These are phyloP conservation scores for Megalonaias nervosa DNA, from an alignment of 1,140 invertebrate species.

Conservation along the genomic window DNA sequence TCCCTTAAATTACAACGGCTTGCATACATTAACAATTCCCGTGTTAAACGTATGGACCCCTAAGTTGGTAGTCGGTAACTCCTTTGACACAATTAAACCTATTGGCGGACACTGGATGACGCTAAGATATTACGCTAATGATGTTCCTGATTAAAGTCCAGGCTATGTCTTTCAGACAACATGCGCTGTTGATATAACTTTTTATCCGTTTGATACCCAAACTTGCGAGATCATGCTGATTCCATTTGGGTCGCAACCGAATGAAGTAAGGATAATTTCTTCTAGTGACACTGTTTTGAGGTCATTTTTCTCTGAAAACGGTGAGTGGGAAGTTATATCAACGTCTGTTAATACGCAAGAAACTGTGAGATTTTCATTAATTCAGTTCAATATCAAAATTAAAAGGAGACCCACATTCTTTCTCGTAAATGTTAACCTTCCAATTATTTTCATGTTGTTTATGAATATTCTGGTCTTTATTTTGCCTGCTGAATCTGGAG, in stretches of 20 bases:
- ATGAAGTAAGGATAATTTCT: slow-evolving; percentile 72
- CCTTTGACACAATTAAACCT: slow-evolving; percentile 13
- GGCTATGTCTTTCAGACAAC: slow-evolving; percentile 71
- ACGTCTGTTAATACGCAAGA: neutral
- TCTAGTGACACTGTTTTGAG: slow-evolving; percentile 71
- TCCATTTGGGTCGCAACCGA: slow-evolving; percentile 43
- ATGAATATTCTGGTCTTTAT: slow-evolving; percentile 75
- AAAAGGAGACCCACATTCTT: slow-evolving; percentile 60
- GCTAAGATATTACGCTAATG: slow-evolving; percentile 9
- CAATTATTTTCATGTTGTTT: slow-evolving; percentile 74
- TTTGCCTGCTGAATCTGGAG: slow-evolving; percentile 74
- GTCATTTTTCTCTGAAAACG: slow-evolving; percentile 74
- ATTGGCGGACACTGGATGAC: slow-evolving; percentile 22
- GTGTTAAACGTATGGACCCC: slow-evolving; percentile 35
- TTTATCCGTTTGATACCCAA: slow-evolving; percentile 83
- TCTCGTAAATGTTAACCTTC: slow-evolving; percentile 74
- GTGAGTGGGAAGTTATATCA: slow-evolving; percentile 74
- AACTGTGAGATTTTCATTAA: neutral
- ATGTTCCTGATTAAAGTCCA: slow-evolving; percentile 11
- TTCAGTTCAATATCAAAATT: slow-evolving; percentile 49
- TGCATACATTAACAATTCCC: neutral
- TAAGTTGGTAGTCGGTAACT: slow-evolving; percentile 23
- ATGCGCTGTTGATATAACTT: slow-evolving; percentile 89
- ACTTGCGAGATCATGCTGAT: slow-evolving; percentile 73
- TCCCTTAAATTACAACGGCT: slow-evolving; percentile 16